phyloP scores from a whole-genome alignment of 2,797 vertebrate genomes.

The Malacoraja senta region DNA sequence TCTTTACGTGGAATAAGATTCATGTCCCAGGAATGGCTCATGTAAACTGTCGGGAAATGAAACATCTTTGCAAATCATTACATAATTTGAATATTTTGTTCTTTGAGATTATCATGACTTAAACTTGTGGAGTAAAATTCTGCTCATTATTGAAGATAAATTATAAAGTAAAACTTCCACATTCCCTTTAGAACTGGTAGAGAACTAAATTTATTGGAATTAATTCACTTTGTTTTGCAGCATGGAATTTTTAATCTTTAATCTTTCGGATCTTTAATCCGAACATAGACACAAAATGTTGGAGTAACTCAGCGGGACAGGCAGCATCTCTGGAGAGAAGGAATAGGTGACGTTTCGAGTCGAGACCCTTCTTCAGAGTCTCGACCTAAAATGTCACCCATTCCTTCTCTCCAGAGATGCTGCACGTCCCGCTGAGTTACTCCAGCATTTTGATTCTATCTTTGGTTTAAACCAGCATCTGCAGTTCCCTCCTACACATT shows the following conservation, averaged over 20 bases:
- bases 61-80: neutral
- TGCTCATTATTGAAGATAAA: neutral
- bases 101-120: neutral
- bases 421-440: no score
- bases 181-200: neutral
- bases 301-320: no score
- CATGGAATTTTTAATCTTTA: neutral
- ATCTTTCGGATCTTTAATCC: neutral
- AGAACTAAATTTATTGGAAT: neutral
- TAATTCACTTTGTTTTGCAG: neutral
- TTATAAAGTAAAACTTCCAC: neutral
- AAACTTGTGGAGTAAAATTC: neutral
- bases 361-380: no score
- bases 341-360: no score
- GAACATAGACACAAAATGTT: neutral
- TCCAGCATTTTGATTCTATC: no score
- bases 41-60: neutral
- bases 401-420: no score
- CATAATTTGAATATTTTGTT: neutral
- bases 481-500: no score
- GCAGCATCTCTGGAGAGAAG: no score
- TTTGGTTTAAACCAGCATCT: no score
- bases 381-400: no score
- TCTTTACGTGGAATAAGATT: neutral
- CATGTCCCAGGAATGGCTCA: neutral